Conservation (phyloP, 2,888 invertebrate species). For the Pristionchus entomophagus region DNA sequence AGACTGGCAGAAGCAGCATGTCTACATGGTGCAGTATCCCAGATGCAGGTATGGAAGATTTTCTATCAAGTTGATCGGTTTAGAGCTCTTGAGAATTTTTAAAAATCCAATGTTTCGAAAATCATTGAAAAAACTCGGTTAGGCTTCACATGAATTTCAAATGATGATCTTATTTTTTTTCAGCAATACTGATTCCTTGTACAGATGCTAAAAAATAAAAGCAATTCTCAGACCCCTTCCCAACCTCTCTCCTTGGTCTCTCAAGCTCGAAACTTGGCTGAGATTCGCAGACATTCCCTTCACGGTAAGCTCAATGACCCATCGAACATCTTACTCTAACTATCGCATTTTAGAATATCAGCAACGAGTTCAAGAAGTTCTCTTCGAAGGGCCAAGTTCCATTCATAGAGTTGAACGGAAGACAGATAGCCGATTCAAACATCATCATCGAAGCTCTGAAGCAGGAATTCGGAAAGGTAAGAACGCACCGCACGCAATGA, state of each 20-base stretch:
- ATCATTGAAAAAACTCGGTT: too few species aligned
- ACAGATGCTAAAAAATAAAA: background rate
- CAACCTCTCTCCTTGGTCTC: constrained; percentile 91
- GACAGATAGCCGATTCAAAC: constrained; percentile 92
- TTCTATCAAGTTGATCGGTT: constrained; percentile 85
- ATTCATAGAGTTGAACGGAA: constrained; percentile 87
- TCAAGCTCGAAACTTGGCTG: constrained; percentile 96
- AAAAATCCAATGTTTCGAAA: too few species aligned
- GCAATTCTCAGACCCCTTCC: constrained; percentile 85
- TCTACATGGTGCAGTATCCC: constrained; percentile 85
- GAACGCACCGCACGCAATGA: background rate
- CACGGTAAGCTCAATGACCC: constrained; percentile 82
- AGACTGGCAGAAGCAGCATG: constrained; percentile 75
- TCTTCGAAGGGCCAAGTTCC: constrained; percentile 70
- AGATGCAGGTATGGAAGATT: background rate
- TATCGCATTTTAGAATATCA: constrained; percentile 64
- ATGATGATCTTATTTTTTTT: background rate
- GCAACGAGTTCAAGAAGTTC: constrained; percentile 67
- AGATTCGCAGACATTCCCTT: constrained; percentile 92
- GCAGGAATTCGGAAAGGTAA: constrained; percentile 42
- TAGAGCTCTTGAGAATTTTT: background rate
- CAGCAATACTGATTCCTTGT: too few species aligned
- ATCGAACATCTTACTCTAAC: background rate
- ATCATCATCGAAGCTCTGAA: constrained; percentile 83
- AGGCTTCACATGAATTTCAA: too few species aligned